Conservation (phyloP, 1,140 invertebrate species). For the Sesamia nonagrioides region DNA sequence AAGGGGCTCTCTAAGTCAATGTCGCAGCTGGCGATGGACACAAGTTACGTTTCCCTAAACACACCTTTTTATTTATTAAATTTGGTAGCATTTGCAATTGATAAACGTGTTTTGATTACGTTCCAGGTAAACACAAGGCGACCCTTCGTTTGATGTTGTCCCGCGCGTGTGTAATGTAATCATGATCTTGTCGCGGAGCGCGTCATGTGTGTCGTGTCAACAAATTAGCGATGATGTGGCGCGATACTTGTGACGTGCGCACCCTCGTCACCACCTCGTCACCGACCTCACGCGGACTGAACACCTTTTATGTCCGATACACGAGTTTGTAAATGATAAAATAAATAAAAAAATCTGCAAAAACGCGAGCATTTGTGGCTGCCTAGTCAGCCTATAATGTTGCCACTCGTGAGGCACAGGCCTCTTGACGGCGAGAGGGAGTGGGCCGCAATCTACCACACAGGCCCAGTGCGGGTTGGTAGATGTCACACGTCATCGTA, state of each 20-base stretch:
- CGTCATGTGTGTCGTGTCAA: not conserved
- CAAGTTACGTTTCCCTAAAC: no score
- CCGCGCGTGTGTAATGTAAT: conserved; percentile 24
- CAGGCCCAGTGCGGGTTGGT: no score
- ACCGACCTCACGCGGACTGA: not conserved
- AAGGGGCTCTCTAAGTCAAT: no score
- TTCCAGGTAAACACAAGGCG: not conserved
- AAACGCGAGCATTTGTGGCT: not conserved
- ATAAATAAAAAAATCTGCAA: not conserved
- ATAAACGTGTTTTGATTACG: not conserved
- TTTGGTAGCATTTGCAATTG: not conserved
- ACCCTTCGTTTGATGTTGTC: conserved; percentile 4
- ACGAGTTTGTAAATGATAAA: not conserved
- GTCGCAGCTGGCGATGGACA: no score
- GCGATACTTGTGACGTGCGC: not conserved
- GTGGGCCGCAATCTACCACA: no score
- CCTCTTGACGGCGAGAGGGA: no score
- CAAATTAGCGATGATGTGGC: not conserved
- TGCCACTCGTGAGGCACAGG: no score
- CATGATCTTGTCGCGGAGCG: not conserved
- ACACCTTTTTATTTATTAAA: no score
- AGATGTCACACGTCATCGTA: no score
- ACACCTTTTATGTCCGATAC: not conserved
- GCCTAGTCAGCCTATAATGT: no score
- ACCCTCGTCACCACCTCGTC: not conserved